Base-by-base conservation (phyloP, 2,888 invertebrate species). In the Himalopsyche tibetana region DNA sequence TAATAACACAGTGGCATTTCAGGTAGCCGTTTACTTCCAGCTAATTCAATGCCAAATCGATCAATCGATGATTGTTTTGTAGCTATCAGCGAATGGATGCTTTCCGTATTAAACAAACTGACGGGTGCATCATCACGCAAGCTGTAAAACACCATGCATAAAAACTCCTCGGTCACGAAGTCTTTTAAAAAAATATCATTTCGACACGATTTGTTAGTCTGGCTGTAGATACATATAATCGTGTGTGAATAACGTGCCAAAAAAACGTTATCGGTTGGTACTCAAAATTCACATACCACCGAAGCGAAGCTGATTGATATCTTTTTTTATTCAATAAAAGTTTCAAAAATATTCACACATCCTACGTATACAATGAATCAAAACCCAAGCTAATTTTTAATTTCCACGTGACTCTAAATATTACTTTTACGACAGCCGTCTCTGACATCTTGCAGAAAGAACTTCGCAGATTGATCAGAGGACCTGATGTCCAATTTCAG, bases 41-140 rank as follows among this genome's bases (percentile, higher is more conserved):
- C 69, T 69, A 69, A 69, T 69, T 69, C 74, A 38, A 74, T 74
- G 74, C 74, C 74, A 74, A 74, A 74, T 12, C 74, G 38, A 74
- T 74, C 38, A 38, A 74, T 74, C 74, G 74, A 36, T 36, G 12
- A 74, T 74, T 74, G 74, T 74, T 74, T 15, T 15, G 19, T 36
- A 38, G 36, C 74, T 12, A 74, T 36, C 38, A 36, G 36, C 12
- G 36, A 38, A 36, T 74, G 12, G 36, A 74, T 74, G 74, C 36
- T 74, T 74, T 74, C 15, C 15, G 12, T 36, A 74, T 5, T 0
- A 36, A 74, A 38, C 36, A 36, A 36, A 12, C 15, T 38, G 28
- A 74, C 38, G 36, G 36, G 74, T 74, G 74, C 74, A 74, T 38
- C 74, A 74, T 74, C 74, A 74, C 38, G 74, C 74, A 74, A 4